Evolutionary conservation across 2,797 vertebrate genomes (phyloP), one percentile per base, ranked within the genome.

Genomic region (Pterois miles): DNA sequence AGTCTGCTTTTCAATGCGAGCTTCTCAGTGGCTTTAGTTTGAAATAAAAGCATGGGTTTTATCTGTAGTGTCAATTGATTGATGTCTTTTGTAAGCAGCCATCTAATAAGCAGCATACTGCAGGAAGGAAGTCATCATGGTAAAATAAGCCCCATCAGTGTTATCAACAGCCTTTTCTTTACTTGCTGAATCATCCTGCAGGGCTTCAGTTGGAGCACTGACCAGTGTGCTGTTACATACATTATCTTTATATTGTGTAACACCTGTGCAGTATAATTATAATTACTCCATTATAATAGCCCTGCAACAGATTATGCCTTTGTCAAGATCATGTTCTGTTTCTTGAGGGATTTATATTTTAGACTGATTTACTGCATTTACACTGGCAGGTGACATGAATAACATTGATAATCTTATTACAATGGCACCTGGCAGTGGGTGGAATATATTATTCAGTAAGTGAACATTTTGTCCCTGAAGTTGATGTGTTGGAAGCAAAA

Each of bases 131-230:
- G 78, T 65, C 56, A 71, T 67, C 46, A n/a, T 34, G 56, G 52
- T 29, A 34, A 60, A 81, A 74, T 71, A 50, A 72, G 33, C 62
- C 46, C 8, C 53, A 57, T 76, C 59, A 54, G 22, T 65, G 46
- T 72, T 36, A 67, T 84, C 56, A 65, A 66, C 23, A 80, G 60
- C 20, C 31, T 50, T 62, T 33, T 12, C 23, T 71, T 59, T 78
- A 74, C 57, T 70, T 34, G 31, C 72, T 72, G 63, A 83, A 82
- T 84, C 70, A 53, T 48, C 56, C 82, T 65, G 63, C 81, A 66
- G 69, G 56, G 48, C 34, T 68, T 56, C 53, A 56, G 5, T 34
- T 52, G 50, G 13, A 76, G 40, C 70, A 74, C 64, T 76, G 62
- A 23, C 16, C 64, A 60, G 57, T 29, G 59, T 70, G 57, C 70